Base-by-base conservation (phyloP, 2,888 invertebrate genomes). In the Limnephilus rhombicus region DNA sequence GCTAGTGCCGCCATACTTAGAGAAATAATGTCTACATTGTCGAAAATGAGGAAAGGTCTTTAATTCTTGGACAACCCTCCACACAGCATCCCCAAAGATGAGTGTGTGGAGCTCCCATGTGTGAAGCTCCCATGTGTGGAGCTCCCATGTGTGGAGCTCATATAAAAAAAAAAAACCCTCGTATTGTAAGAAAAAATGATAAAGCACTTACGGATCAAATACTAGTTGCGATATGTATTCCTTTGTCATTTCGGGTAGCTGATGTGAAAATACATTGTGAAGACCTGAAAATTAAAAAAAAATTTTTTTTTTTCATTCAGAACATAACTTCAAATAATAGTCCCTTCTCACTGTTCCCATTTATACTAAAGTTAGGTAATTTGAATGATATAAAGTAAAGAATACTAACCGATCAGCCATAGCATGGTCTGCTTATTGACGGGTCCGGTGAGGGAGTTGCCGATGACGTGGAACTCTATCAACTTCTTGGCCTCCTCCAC, bases 231-330 rank as follows among this genome's bases (percentile, higher is more conserved):
- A 99, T 94, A 99, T 99, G 95, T 99, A 99, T 95, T 99, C 99
- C 94, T 98, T 98, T 0, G 99, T 99, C 99, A 99, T 99, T 95
- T 98, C 97, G 0, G 99, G 99, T 92, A 99, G 95, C 94, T 99
- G 99, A 94, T 98, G 98, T 0, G 99, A 98, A 95, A 99, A 99
- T 0, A 99, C 98, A 95, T 99, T 99, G 95, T 99, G 99, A 13
- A 99, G 96, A 37, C 98, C 97, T 96, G 68, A 68, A 68, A 68
- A 68, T 94, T 7, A 85, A 68, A 37, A 31, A 82, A 15, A 34
- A 29, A 12, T 41, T 31, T 31, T 31, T 31, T 31, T 31, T 37
- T 37, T 37, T 37, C 7, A 41, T 41, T 41, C 41, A 41, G 0
- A 13, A 82, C 34, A 9, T 31, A 18, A 83, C 83, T 83, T 83